phyloP scores from a whole-genome alignment of 2,797 vertebrate species.

The Helostoma temminkii region DNA sequence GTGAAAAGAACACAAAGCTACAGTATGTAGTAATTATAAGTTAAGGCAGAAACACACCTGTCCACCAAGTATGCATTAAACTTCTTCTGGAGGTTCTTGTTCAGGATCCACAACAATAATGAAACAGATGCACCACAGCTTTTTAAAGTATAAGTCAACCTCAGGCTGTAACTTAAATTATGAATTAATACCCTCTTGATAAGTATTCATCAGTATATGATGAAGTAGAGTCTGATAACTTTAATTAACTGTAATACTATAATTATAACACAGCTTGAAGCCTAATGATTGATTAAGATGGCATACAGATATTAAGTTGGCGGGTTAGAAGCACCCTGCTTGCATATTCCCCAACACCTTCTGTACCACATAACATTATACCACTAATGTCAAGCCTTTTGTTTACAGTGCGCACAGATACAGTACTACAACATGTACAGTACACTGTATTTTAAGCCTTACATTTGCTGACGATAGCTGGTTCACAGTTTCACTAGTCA shows the following conservation, averaged over 20 bases:
- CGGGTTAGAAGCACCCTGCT: not conserved
- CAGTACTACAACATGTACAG: not conserved
- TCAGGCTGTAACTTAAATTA: not conserved
- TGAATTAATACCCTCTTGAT: not conserved
- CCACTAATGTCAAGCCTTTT: conserved; percentile 1
- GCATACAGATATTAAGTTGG: not conserved
- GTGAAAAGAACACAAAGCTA: conserved; percentile 24
- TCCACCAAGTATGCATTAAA: no score
- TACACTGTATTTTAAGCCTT: not conserved
- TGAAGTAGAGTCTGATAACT: not conserved
- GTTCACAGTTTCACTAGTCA: not conserved
- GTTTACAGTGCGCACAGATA: not conserved
- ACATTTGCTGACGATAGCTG: conserved; percentile 5
- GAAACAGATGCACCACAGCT: no score
- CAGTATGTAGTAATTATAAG: no score
- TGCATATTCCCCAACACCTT: not conserved
- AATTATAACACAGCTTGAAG: not conserved
- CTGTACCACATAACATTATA: not conserved
- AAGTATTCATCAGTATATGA: not conserved
- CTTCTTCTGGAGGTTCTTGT: no score
- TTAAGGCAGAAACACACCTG: no score
- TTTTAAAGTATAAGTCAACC: not conserved
- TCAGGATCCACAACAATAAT: not conserved
- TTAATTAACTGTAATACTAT: not conserved
- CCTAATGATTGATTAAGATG: not conserved